Evolutionary conservation across 2,888 invertebrate genomes (phyloP).

Genomic region (Peribatodes rhomboidaria): DNA sequence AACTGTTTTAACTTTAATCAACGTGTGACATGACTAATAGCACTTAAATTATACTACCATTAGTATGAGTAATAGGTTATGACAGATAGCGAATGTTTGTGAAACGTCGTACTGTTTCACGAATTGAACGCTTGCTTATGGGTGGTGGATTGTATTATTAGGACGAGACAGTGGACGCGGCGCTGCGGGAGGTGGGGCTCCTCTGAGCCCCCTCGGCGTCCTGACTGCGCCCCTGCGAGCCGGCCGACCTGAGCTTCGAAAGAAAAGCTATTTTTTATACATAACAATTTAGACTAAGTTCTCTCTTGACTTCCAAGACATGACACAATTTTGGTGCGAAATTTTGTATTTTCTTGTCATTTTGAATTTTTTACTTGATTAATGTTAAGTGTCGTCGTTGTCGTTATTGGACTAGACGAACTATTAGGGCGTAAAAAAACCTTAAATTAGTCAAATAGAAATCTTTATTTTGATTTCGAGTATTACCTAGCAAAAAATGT

Average conservation of each 20-base stretch:
- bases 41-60: background rate
- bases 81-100: constrained; percentile 23
- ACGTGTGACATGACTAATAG: background rate
- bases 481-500: constrained; percentile 2
- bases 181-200: constrained; percentile 97
- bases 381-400: constrained; percentile 1
- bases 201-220: constrained; percentile 84
- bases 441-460: background rate
- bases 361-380: constrained; percentile 1
- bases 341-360: background rate
- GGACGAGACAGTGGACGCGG: constrained; percentile 98
- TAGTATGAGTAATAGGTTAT: background rate
- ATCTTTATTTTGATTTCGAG: background rate
- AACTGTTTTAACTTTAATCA: background rate
- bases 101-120: constrained; percentile 28
- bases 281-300: constrained; percentile 7
- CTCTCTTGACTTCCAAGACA: constrained; percentile 21
- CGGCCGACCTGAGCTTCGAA: constrained; percentile 37
- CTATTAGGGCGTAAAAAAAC: background rate
- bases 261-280: constrained; percentile 20
- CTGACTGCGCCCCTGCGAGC: constrained; percentile 45
- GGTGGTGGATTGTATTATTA: constrained; percentile 63
- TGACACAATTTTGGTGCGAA: constrained; percentile 26
- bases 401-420: no score
- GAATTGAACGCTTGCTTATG: constrained; percentile 54